These are phyloP conservation scores for Aldabrachelys gigantea DNA, from an alignment of 2,113 vertebrate species.

Conservation along the genomic window DNA sequence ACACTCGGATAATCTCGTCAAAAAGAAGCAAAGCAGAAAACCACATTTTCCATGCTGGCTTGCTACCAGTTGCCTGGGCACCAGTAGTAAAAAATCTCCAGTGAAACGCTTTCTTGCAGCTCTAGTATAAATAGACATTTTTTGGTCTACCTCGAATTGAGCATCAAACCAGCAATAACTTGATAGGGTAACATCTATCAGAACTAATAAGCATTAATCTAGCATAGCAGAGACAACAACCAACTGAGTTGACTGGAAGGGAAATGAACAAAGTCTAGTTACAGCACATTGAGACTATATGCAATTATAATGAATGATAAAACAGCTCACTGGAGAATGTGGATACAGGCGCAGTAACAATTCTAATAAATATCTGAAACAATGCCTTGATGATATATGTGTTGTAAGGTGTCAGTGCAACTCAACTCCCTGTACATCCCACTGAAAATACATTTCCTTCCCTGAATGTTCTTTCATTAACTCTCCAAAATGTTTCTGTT, in stretches of 20 bases:
- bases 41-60: neutral
- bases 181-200: slow-evolving; percentile 57
- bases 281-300: slow-evolving; percentile 20
- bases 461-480: slow-evolving; percentile 24
- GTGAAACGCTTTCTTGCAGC: neutral
- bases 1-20: neutral
- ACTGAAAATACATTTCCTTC: neutral
- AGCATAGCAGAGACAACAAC: slow-evolving; percentile 18
- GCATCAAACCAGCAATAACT: slow-evolving; percentile 33
- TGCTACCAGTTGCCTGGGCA: rapidly evolving
- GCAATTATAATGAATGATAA: slow-evolving; percentile 59
- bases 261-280: slow-evolving; percentile 37
- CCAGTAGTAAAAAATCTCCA: neutral
- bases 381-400: slow-evolving; percentile 6
- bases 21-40: neutral
- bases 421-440: neutral
- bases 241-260: slow-evolving; percentile 12
- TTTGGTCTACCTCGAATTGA: neutral
- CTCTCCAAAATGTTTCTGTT: neutral
- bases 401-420: slow-evolving; percentile 20
- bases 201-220: slow-evolving; percentile 30
- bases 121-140: neutral
- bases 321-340: neutral
- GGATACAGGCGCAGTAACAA: neutral
- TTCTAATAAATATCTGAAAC: slow-evolving; percentile 54